Base-by-base conservation (phyloP, 2,113 vertebrate species). In the Pterocles gutturalis region DNA sequence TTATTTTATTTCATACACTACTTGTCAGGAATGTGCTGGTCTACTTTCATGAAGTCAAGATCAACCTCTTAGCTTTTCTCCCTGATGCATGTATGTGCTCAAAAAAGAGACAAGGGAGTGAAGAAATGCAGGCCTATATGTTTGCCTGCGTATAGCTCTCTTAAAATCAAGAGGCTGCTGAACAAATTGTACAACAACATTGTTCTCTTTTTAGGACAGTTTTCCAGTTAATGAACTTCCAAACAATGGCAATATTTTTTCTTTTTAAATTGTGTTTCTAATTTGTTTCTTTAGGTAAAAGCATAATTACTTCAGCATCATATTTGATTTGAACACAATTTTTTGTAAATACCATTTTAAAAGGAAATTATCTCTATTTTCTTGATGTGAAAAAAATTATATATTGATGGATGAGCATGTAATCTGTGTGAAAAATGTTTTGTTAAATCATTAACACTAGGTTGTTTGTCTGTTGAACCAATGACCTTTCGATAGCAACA, bases 341-440 rank as follows among this genome's bases (percentile, higher is more conserved):
- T 51, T 90, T 95, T 33, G 1, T 83, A 87, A 92, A 26, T 76
- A 65, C 11, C 43, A n/a, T 75, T 85, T 90, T 65, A 51, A 45
- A 61, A 81, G n/a, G 31, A 86, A 91, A 51, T 72, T 25, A 36
- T 79, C 46, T 84, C 86, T 82, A 72, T 85, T 91, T 97, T 85
- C 45, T 43, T 61, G n/a, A 92, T 85, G 83, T 82, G 77, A 92
- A 96, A 92, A 96, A 91, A 95, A 93, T 72, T 88, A 18, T 54
- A 81, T 89, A 78, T 92, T 97, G 93, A 95, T 51, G 46, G 94
- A 96, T 97, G 90, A 96, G 83, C 97, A 91, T 96, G 93, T 95
- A 97, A 98, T 98, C 85, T 96, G 34, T 95, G 96, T 96, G 95
- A 96, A 97, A 97, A 98, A 97, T 96, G 95, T 96, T 97, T 97